Conservation (phyloP, 2,888 invertebrate genomes). For the Blomia tropicalis region DNA sequence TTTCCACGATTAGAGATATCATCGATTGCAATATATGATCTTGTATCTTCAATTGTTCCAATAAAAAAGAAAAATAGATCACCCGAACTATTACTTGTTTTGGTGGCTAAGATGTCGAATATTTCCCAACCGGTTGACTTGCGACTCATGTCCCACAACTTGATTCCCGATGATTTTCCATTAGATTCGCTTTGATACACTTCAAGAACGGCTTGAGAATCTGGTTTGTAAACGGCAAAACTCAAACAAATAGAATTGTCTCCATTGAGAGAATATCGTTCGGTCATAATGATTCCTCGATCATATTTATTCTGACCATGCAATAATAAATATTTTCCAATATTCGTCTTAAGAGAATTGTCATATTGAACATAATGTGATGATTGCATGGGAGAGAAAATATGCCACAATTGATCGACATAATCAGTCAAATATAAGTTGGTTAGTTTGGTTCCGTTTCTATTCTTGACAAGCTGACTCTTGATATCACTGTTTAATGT, state of each 20-base stretch:
- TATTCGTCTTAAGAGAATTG: neutral
- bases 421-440: neutral
- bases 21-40: neutral
- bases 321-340: neutral
- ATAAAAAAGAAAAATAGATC: neutral
- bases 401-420: neutral
- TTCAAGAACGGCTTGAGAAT: neutral
- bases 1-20: neutral
- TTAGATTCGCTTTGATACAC: neutral
- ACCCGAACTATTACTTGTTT: neutral
- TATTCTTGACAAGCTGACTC: neutral
- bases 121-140: neutral
- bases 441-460: neutral
- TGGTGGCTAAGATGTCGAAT: neutral
- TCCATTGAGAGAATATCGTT: neutral
- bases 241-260: neutral
- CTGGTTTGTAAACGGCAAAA: neutral
- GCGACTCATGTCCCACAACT: neutral
- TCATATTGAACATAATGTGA: neutral
- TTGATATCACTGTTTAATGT: neutral
- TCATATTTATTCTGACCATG: neutral
- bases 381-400: neutral
- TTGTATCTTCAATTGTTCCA: neutral
- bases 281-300: neutral
- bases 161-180: neutral